phyloP scores from a whole-genome alignment of 1,140 invertebrate genomes.

The Bradysia coprophila region DNA sequence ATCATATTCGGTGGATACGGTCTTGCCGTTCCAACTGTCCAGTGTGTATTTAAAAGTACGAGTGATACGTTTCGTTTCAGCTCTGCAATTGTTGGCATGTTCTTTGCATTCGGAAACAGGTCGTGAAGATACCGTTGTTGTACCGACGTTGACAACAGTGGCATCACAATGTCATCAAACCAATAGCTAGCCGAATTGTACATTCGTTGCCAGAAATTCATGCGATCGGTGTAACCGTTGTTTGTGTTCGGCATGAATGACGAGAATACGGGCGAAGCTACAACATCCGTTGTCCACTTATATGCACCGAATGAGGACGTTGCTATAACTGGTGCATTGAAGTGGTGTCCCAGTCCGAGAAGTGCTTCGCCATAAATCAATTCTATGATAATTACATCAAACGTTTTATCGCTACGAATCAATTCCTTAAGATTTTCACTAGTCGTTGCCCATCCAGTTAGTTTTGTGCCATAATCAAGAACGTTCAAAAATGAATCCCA shows the following conservation, averaged over 20 bases:
- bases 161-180: constrained; percentile 2
- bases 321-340: constrained; percentile 18
- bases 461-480: neutral
- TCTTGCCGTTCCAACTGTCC: constrained; percentile 27
- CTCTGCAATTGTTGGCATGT: constrained; percentile 10
- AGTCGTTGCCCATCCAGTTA: neutral
- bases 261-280: constrained; percentile 19
- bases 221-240: constrained; percentile 13
- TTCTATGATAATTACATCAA: constrained; percentile 19
- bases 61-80: constrained; percentile 21
- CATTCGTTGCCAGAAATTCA: constrained; percentile 25
- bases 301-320: constrained; percentile 17
- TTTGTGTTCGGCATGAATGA: constrained; percentile 21
- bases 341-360: constrained; percentile 17
- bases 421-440: constrained; percentile 2
- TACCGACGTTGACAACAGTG: constrained; percentile 9
- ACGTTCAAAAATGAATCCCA: neutral
- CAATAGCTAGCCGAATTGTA: constrained; percentile 14
- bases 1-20: constrained; percentile 31
- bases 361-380: constrained; percentile 17
- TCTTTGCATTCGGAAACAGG: constrained; percentile 15
- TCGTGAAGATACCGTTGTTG: constrained; percentile 15
- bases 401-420: constrained; percentile 8
- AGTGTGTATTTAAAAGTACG: constrained; percentile 33
- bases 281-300: constrained; percentile 8